Evolutionary conservation across 2,797 vertebrate genomes (phyloP).

Genomic region (Pelobates cultripes): DNA sequence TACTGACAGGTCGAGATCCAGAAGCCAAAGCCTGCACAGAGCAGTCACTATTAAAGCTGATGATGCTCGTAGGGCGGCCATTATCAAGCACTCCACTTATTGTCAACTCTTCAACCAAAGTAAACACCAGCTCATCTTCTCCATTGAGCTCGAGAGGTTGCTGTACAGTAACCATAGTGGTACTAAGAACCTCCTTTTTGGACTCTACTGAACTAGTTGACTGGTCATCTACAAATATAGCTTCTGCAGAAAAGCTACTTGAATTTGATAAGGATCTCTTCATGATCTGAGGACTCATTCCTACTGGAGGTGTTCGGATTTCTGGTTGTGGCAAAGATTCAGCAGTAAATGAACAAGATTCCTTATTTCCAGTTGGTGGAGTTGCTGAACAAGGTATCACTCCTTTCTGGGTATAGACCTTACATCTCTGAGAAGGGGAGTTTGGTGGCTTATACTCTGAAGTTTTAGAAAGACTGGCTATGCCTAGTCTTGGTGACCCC

Average conservation of each 20-base stretch:
- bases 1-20: conserved; percentile 87
- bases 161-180: conserved; percentile 92
- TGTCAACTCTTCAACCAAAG: conserved; percentile 93
- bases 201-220: conserved; percentile 68
- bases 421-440: conserved; percentile 93
- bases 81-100: conserved; percentile 83
- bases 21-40: conserved; percentile 78
- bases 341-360: conserved; percentile 73
- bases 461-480: conserved; percentile 93
- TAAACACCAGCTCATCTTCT: conserved; percentile 95
- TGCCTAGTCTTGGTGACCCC: conserved; percentile 91
- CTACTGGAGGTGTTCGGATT: conserved; percentile 85
- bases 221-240: conserved; percentile 59
- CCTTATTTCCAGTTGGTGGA: conserved; percentile 77
- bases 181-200: conserved; percentile 84
- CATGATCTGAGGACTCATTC: conserved; percentile 88
- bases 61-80: conserved; percentile 84
- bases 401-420: conserved; percentile 95
- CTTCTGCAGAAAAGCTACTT: conserved; percentile 68
- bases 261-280: conserved; percentile 79
- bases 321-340: conserved; percentile 82
- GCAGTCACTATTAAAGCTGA: conserved; percentile 88
- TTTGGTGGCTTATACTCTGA: conserved; percentile 91
- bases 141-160: conserved; percentile 92
- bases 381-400: conserved; percentile 82